Percentiles rank a stretch among this genome's conserved stretches.
Evolutionary conservation across 2,797 vertebrate genomes (phyloP).

Genomic region (Hafferia zeledoni): DNA sequence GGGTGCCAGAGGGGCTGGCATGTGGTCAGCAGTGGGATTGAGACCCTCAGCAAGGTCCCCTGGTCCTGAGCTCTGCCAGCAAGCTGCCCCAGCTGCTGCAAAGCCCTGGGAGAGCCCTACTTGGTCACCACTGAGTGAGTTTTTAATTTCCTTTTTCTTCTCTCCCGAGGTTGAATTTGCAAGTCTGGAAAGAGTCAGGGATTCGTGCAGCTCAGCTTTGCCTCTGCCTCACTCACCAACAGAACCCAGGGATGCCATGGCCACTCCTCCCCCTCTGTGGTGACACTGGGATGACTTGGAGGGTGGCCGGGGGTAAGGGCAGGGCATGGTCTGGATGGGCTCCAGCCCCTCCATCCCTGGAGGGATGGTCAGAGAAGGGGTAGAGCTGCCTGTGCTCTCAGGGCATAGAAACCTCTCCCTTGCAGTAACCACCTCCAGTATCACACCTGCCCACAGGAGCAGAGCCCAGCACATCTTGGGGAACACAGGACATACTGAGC

Average conservation of each 20-base stretch:
- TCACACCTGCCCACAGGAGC: fast-evolving
- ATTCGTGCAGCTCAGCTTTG: not conserved
- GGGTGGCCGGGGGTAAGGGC: not conserved
- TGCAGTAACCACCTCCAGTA: not conserved
- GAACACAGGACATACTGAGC: fast-evolving
- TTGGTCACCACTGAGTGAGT: not conserved
- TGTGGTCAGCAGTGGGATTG: not conserved
- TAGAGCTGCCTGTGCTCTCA: fast-evolving
- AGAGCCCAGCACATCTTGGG: fast-evolving
- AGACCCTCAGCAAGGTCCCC: not conserved
- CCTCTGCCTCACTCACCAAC: fast-evolving
- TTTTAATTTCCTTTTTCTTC: not conserved
- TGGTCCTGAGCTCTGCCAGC: not conserved
- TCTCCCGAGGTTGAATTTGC: not conserved
- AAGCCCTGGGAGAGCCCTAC: not conserved
- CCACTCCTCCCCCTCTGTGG: fast-evolving
- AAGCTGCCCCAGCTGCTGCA: not conserved
- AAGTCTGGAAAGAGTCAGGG: not conserved
- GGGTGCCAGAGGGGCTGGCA: not conserved
- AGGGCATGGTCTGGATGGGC: fast-evolving
- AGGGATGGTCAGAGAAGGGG: not conserved
- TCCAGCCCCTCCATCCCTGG: not conserved
- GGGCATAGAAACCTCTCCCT: not conserved
- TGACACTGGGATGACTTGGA: not conserved
- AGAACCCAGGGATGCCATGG: not conserved